Percentiles rank a stretch among this genome's conserved stretches.
These are phyloP conservation scores for Geophilus truncorum DNA, from an alignment of 2,888 invertebrate genomes.

Conservation along the genomic window DNA sequence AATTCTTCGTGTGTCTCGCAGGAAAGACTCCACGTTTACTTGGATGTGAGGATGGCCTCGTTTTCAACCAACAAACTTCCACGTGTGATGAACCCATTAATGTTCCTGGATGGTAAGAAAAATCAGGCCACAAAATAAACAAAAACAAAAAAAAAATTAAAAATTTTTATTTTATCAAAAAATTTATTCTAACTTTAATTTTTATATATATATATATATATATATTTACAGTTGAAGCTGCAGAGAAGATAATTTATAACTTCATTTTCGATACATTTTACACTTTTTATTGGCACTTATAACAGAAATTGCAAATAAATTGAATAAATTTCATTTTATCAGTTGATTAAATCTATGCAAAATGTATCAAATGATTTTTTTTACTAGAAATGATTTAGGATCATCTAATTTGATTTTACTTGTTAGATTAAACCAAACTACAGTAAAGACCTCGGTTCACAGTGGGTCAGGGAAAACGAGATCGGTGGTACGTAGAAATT, in stretches of 20 bases:
- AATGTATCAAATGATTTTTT: too few species aligned
- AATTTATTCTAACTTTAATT: too few species aligned
- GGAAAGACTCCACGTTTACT: slow-evolving; percentile 39
- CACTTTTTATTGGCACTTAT: neutral
- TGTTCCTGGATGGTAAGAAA: slow-evolving; percentile 46
- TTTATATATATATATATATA: neutral
- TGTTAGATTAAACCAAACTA: neutral
- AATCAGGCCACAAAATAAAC: neutral
- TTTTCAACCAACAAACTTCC: slow-evolving; percentile 44
- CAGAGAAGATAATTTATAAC: neutral
- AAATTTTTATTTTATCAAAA: neutral
- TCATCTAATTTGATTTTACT: neutral
- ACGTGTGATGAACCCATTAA: slow-evolving; percentile 46
- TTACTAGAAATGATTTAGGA: neutral
- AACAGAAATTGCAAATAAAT: neutral
- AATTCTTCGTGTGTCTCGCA: slow-evolving; percentile 37
- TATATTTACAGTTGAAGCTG: neutral
- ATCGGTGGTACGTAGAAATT: neutral
- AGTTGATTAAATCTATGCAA: too few species aligned
- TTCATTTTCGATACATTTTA: neutral
- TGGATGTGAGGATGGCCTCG: slow-evolving; percentile 44
- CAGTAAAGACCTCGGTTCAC: neutral
- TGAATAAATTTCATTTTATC: neutral
- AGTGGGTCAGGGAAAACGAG: slow-evolving; percentile 10
- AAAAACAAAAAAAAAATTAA: neutral